Conservation (phyloP, 2,797 vertebrate genomes). For the Spinibarbus caldwelli region DNA sequence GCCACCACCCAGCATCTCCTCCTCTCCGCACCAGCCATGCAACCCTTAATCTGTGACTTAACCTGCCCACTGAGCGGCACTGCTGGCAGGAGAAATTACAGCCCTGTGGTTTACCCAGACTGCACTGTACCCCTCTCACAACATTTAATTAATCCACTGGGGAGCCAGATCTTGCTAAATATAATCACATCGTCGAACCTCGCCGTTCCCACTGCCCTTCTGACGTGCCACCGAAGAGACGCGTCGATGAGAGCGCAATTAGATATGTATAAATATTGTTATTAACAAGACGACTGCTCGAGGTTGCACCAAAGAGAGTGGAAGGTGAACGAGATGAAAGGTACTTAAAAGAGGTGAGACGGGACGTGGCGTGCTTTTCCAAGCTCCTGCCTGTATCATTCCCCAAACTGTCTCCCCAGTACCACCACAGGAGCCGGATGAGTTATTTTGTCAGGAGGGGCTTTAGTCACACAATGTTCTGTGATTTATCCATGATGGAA, state of each 20-base stretch:
- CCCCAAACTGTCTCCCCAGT: conserved; percentile 11
- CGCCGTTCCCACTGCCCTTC: conserved; percentile 21
- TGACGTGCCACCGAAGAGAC: conserved; percentile 24
- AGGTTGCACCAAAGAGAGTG: neutral
- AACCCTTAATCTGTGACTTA: conserved; percentile 70
- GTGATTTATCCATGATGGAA: conserved; percentile 30
- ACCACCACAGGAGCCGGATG: neutral
- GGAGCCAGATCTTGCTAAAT: conserved; percentile 60
- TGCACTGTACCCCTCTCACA: conserved; percentile 58
- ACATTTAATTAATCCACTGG: conserved; percentile 68
- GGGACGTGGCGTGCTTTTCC: neutral
- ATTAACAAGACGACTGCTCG: conserved; percentile 45
- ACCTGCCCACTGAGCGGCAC: conserved; percentile 61
- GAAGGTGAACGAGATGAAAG: conserved; percentile 24
- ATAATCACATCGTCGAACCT: conserved; percentile 59
- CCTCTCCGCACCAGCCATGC: conserved; percentile 58
- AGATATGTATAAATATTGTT: conserved; percentile 57
- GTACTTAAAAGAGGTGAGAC: neutral
- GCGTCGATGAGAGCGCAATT: conserved; percentile 50
- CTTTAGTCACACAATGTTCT: conserved; percentile 29
- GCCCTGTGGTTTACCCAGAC: conserved; percentile 60
- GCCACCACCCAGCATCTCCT: conserved; percentile 56
- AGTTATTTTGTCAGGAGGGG: conserved; percentile 7
- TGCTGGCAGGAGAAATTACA: conserved; percentile 65
- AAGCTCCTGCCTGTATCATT: conserved; percentile 14